A percentile compares a stretch with the other conserved stretches of the same genome.
Evolutionary conservation across 2,113 vertebrate species (phyloP).

Genomic region (Paratilapia polleni): DNA sequence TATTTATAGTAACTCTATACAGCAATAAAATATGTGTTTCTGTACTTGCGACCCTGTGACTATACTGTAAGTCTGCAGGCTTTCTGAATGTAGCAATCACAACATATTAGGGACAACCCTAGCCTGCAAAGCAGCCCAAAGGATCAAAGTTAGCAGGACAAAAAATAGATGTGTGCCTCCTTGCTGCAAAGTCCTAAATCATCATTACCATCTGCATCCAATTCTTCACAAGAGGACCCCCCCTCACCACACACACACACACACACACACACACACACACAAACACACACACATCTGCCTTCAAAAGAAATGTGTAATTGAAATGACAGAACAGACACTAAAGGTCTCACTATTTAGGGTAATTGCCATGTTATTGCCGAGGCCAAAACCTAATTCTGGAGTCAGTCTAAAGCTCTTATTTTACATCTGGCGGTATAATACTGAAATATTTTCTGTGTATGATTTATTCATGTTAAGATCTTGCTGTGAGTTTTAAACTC

Average conservation of each 20-base stretch:
- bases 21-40: slow-evolving; percentile 35
- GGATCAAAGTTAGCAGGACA: slow-evolving; percentile 17
- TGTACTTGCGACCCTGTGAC: neutral
- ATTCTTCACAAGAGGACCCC: slow-evolving; percentile 14
- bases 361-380: neutral
- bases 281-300: slow-evolving; percentile 45
- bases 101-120: slow-evolving; percentile 23
- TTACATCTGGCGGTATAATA: slow-evolving; percentile 14
- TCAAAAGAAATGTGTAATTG: slow-evolving; percentile 6
- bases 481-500: neutral
- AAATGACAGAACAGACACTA: slow-evolving; percentile 14
- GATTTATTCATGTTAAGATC: neutral
- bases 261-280: no score
- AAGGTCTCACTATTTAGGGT: slow-evolving; percentile 18
- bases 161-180: slow-evolving; percentile 1
- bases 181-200: slow-evolving; percentile 42
- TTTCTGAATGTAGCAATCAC: slow-evolving; percentile 13
- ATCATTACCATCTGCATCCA: slow-evolving; percentile 57
- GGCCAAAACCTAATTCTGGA: neutral
- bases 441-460: neutral
- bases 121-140: neutral
- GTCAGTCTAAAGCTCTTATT: neutral
- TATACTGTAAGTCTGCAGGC: neutral
- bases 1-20: slow-evolving; percentile 20
- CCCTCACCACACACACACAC: no score